phyloP scores from a whole-genome alignment of 2,113 vertebrate species.

The Trichomycterus rosablanca region DNA sequence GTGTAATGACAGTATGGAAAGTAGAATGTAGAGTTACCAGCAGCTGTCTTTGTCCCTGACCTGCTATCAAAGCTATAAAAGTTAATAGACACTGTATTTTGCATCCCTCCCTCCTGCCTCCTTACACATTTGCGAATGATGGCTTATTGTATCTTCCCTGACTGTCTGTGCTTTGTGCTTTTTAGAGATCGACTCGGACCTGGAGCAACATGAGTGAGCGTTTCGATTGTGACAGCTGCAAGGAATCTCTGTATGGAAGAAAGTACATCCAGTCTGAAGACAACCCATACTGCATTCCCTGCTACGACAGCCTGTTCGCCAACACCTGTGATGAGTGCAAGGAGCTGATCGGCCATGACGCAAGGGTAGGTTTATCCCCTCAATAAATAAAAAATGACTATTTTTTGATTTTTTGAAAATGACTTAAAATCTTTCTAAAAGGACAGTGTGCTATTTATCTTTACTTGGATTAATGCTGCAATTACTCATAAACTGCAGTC shows the following conservation, averaged over 20 bases:
- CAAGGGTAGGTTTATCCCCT: conserved; percentile 83
- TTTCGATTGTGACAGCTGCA: conserved; percentile 94
- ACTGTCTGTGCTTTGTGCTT: conserved; percentile 9
- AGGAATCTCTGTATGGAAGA: conserved; percentile 91
- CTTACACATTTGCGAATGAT: conserved; percentile 10
- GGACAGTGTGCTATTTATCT: too few relatives aligned
- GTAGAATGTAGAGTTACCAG: background rate
- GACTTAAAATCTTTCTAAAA: too few relatives aligned
- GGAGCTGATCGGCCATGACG: conserved; percentile 92
- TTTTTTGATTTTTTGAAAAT: too few relatives aligned
- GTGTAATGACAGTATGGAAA: background rate
- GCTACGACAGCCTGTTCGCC: conserved; percentile 91
- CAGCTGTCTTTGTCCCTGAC: conserved; percentile 19
- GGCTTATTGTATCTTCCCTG: background rate
- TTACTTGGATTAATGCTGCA: too few relatives aligned
- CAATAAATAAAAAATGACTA: too few relatives aligned
- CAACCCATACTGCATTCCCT: conserved; percentile 92
- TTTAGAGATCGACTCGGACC: conserved; percentile 35
- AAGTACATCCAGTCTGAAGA: conserved; percentile 96
- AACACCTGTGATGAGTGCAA: conserved; percentile 98
- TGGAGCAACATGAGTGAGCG: conserved; percentile 81
- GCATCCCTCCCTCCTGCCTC: conserved; percentile 39
- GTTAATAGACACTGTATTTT: conserved; percentile 44
- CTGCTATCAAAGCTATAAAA: conserved; percentile 55
- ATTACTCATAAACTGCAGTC: too few relatives aligned